Conservation (phyloP, 2,797 vertebrate genomes). For the Simalia tracyae region DNA sequence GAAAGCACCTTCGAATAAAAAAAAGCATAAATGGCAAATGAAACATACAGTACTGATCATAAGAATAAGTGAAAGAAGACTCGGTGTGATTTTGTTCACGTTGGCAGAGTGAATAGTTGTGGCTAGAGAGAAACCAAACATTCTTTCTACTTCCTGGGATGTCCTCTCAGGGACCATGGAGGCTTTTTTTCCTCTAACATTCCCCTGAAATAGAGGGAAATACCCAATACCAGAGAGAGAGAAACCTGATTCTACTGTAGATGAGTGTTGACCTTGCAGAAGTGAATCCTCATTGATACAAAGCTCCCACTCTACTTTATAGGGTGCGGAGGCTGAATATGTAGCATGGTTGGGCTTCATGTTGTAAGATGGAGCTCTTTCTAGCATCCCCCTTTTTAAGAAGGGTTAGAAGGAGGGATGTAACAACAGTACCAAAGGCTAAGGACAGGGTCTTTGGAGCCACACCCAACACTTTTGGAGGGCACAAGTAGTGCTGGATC, state of each 20-base stretch:
- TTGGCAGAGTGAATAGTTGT: not conserved
- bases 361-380: not conserved
- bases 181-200: not conserved
- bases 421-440: not conserved
- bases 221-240: not conserved
- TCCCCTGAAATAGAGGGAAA: not conserved
- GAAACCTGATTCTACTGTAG: not conserved
- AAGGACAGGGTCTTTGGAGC: not conserved
- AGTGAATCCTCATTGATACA: not conserved
- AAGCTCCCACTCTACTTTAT: not conserved
- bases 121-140: not conserved
- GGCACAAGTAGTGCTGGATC: not conserved
- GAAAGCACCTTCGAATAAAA: not conserved
- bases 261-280: not conserved
- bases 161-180: not conserved
- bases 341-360: not conserved
- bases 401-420: not conserved
- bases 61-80: not conserved
- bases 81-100: not conserved
- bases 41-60: not conserved
- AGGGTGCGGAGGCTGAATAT: not conserved
- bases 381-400: not conserved
- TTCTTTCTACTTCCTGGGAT: not conserved
- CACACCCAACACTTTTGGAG: not conserved
- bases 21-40: not conserved